Conservation (phyloP, 2,113 vertebrate species). For the Arothron firmamentum region DNA sequence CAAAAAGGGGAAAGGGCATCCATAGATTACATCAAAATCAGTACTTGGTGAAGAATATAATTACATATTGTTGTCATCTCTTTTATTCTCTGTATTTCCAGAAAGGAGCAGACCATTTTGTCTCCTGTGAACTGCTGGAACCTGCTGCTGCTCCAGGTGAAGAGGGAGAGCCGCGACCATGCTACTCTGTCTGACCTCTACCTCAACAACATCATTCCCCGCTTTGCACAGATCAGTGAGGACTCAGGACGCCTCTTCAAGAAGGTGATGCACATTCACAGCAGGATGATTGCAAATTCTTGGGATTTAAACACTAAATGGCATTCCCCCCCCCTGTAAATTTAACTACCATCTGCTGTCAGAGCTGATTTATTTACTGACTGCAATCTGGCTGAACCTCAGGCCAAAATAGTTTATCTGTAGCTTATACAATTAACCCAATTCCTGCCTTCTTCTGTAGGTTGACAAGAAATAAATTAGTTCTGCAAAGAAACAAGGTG, state of each 20-base stretch:
- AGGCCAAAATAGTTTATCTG: constrained; percentile 11
- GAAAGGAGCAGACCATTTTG: constrained; percentile 94
- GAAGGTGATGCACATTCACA: constrained; percentile 76
- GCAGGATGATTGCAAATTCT: too few relatives aligned
- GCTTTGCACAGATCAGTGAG: constrained; percentile 95
- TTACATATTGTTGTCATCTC: not conserved
- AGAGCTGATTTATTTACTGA: constrained; percentile 33
- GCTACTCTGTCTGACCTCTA: constrained; percentile 98
- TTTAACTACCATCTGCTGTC: constrained; percentile 36
- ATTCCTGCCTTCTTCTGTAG: too few relatives aligned
- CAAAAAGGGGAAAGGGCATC: too few relatives aligned
- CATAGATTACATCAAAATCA: too few relatives aligned
- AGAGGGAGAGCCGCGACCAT: constrained; percentile 95
- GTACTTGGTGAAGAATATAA: too few relatives aligned
- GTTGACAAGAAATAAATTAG: too few relatives aligned
- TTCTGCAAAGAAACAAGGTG: too few relatives aligned
- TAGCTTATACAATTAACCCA: too few relatives aligned
- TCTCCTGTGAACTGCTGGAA: constrained; percentile 98
- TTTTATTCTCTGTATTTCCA: constrained; percentile 8
- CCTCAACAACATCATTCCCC: constrained; percentile 98
- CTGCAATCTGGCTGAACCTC: constrained; percentile 15
- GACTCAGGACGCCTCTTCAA: constrained; percentile 97
- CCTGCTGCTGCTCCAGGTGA: constrained; percentile 92
- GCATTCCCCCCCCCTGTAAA: not conserved
- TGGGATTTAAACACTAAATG: not conserved